Percentiles rank a stretch among this genome's conserved stretches.
phyloP scores from a whole-genome alignment of 2,113 vertebrate genomes.

The Sterrhoptilus dennistouni region DNA sequence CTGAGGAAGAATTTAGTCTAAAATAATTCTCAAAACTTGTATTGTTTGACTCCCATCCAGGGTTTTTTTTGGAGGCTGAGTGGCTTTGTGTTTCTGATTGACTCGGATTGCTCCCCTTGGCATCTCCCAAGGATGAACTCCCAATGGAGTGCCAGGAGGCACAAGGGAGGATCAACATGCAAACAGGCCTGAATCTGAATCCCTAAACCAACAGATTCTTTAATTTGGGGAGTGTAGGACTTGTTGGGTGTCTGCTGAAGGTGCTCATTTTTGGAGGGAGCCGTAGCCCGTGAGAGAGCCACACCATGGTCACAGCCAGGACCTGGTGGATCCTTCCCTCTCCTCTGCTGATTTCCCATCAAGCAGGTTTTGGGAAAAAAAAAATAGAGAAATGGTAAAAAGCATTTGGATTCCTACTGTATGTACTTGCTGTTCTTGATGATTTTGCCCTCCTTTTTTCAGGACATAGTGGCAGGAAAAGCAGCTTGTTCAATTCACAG shows the following conservation, averaged over 20 bases:
- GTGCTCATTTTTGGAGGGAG: accelerated
- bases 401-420: not conserved
- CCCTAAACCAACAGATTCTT: not conserved
- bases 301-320: accelerated
- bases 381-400: not conserved
- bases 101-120: not conserved
- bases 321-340: not conserved
- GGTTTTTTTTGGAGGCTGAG: not conserved
- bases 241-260: not conserved
- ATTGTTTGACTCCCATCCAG: not conserved
- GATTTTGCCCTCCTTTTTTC: not conserved
- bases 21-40: slow-evolving; percentile 12
- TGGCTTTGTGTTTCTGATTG: not conserved
- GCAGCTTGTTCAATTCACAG: not conserved
- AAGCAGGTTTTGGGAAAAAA: not conserved
- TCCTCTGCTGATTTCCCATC: not conserved
- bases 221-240: accelerated
- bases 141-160: accelerated
- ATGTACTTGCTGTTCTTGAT: not conserved
- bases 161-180: not conserved
- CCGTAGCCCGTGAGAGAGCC: too few relatives aligned
- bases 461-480: not conserved
- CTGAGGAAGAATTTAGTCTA: slow-evolving; percentile 11
- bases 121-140: not conserved
- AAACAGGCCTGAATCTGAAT: accelerated